A percentile compares a stretch with the other conserved stretches of the same genome.
phyloP scores from a whole-genome alignment of 1,140 invertebrate genomes.

The Drosophila pruinosa region DNA sequence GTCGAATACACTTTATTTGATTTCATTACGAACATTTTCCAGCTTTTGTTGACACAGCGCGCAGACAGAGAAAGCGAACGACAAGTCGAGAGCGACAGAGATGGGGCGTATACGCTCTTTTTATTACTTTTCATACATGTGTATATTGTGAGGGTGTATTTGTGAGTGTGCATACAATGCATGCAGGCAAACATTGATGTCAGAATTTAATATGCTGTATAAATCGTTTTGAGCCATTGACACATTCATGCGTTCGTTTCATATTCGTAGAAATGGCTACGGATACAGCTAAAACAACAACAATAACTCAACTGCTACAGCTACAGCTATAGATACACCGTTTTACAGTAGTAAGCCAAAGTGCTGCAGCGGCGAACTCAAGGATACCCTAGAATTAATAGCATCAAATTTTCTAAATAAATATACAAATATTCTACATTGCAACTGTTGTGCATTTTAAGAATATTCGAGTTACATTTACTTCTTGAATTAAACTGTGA shows the following conservation, averaged over 20 bases:
- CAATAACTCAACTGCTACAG: background rate
- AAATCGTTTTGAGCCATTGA: conserved; percentile 81
- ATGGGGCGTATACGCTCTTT: conserved; percentile 21
- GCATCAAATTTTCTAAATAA: background rate
- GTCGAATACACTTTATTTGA: conserved; percentile 53
- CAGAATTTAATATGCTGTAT: conserved; percentile 81
- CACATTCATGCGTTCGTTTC: conserved; percentile 75
- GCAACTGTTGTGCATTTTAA: too few relatives aligned
- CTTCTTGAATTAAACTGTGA: too few relatives aligned
- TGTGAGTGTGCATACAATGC: conserved; percentile 46
- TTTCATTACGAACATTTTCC: conserved; percentile 60
- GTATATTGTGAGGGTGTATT: background rate
- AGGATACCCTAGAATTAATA: background rate
- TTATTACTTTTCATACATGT: conserved; percentile 45
- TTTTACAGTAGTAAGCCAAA: conserved; percentile 12
- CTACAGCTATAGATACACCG: background rate
- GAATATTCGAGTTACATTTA: too few relatives aligned
- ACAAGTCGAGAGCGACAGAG: background rate
- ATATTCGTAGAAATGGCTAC: conserved; percentile 54
- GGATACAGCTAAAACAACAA: conserved; percentile 15
- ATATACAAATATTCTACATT: too few relatives aligned
- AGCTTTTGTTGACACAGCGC: conserved; percentile 44
- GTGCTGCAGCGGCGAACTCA: background rate
- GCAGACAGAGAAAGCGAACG: background rate
- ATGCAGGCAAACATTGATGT: conserved; percentile 78